These are phyloP conservation scores for Ptilorrhoa leucosticta DNA, from an alignment of 2,113 vertebrate species.

Conservation along the genomic window DNA sequence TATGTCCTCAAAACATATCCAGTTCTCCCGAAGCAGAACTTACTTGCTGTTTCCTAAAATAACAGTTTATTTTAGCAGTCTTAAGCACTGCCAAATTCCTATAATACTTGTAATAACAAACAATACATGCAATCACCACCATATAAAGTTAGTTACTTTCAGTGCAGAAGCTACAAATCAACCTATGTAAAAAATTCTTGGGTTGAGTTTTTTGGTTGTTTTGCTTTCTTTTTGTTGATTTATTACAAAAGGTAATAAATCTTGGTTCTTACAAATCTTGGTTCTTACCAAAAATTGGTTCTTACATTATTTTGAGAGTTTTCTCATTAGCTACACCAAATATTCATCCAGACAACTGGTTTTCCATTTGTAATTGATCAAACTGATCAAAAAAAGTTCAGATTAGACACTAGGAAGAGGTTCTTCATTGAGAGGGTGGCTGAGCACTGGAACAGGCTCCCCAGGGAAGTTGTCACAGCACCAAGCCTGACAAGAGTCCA, in stretches of 20 bases:
- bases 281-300: too few species aligned
- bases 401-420: not conserved
- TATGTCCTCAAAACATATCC: not conserved
- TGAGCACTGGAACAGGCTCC: not conserved
- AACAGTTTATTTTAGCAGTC: not conserved
- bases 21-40: not conserved
- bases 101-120: not conserved
- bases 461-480: not conserved
- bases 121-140: not conserved
- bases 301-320: not conserved
- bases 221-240: not conserved
- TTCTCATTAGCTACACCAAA: not conserved
- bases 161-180: not conserved
- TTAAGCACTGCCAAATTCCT: not conserved
- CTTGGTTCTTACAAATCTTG: too few species aligned
- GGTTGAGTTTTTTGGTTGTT: not conserved
- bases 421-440: not conserved
- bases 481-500: not conserved
- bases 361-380: not conserved
- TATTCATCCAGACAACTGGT: not conserved
- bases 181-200: not conserved
- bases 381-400: not conserved
- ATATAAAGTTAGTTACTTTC: not conserved
- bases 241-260: too few species aligned
- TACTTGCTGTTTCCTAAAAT: not conserved